Base-by-base conservation (phyloP, 1,140 invertebrate genomes). In the Homalodisca vitripennis region DNA sequence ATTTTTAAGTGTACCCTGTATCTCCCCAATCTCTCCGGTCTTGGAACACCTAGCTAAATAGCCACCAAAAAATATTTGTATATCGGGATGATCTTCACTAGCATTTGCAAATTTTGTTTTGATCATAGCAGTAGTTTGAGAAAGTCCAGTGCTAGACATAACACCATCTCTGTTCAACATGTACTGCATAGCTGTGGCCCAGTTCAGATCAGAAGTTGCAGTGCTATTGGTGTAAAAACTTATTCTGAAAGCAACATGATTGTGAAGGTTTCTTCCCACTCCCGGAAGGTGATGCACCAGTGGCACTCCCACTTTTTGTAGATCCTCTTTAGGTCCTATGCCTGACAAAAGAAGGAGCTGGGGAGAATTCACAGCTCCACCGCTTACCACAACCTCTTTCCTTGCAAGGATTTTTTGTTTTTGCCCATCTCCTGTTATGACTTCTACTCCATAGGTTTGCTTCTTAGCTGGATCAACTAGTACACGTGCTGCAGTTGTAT, bases 251-350 rank as follows among this genome's bases (percentile, higher is more conserved):
- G 86, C 86, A 26, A 90, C 84, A 71, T 94, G 92, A 77, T 93
- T 91, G 83, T 91, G 90, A 1, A 92, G 78, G 77, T 92, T 93
- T 65, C 87, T 85, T 0, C 91, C 91, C 1, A 92, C 90, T 0
- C 88, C 89, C 20, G 84, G 87, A n/a, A 91, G 82, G 81, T 95
- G 87, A 69, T 84, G 83, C 1, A 89, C 68, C 0, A 88, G 82
- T 0, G 83, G 80, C 30, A 91, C 88, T 13, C 72, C 73, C 1
- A 73, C 13, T 22, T 68, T 24, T 32, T 68, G 55, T 27, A 82
- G 66, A 65, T 83, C 79, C 0, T 74, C 71, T 17, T 48, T 73
- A 0, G 80, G 80, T 12, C 81, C 82, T 29, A 83, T 75, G 22
- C 82, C 82, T 62, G 80, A 82, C 12, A 82, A 57, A 77, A 84